Evolutionary conservation across 2,888 invertebrate genomes (phyloP), one percentile per base, ranked within the genome.

Genomic region (Coelinius sp.): DNA sequence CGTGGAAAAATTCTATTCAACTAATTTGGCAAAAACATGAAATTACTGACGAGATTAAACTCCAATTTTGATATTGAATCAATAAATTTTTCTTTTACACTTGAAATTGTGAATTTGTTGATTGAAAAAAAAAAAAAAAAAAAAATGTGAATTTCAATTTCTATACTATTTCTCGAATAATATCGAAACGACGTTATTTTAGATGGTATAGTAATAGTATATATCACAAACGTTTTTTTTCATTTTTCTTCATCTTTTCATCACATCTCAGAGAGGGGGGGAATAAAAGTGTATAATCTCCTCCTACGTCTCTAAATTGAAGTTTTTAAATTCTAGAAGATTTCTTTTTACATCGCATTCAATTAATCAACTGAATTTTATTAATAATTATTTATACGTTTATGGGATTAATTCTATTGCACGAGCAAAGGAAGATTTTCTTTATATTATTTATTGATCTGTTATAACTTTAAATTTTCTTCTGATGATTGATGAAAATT

Each of bases 171-270:
- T 74, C 66, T 70, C 46, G 17, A 49, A 6, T 14, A 76, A 46
- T 72, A 69, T 71, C 64, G 69, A 73, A 77, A 73, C 73, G 53
- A 75, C 71, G 75, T 74, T 74, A 75, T 76, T 59, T 59, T 74
- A 71, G 65, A 53, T 73, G 75, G 71, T 74, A 75, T 35, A 76
- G 46, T 72, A 75, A 71, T 74, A 73, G 73, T 77, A 68, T 74
- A 78, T 78, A 78, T 78, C 78, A 78, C 78, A 78, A 78, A 78
- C 76, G 72, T 75, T 75, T 68, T 75, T n/a, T n/a, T n/a, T n/a
- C n/a, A n/a, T n/a, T n/a, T n/a, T n/a, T n/a, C n/a, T 69, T 69
- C 68, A 70, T 68, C 66, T 66, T 67, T 67, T 63, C 46, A 64
- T 66, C 53, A 44, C 70, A 25, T 56, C 41, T 44, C 49, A 52